A percentile compares a stretch with the other conserved stretches of the same genome.
phyloP scores from a whole-genome alignment of 2,113 vertebrate species.

The Oreamnos americanus region DNA sequence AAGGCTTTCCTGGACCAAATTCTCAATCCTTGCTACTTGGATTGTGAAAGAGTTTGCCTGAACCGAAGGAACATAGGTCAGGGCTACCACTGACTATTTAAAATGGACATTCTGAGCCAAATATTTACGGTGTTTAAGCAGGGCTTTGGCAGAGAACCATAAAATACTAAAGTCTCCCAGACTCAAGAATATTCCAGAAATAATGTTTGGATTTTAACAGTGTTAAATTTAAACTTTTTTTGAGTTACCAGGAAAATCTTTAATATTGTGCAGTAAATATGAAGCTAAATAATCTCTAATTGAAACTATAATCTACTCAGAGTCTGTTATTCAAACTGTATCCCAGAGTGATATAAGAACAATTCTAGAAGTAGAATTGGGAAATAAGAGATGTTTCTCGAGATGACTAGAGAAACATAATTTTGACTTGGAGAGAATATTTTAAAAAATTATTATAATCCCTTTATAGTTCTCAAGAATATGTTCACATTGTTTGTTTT shows the following conservation, averaged over 20 bases:
- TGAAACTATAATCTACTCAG: conserved; percentile 49
- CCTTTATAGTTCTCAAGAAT: conserved; percentile 5
- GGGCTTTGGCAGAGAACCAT: conserved; percentile 72
- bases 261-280: conserved; percentile 21
- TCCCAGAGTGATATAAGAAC: conserved; percentile 50
- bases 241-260: conserved; percentile 65
- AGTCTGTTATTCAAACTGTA: conserved; percentile 41
- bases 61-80: conserved; percentile 69
- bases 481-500: neutral
- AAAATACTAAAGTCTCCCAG: conserved; percentile 79
- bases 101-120: conserved; percentile 74
- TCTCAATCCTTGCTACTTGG: conserved; percentile 66
- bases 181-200: conserved; percentile 74
- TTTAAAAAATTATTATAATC: conserved; percentile 33
- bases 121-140: conserved; percentile 79
- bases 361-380: conserved; percentile 54
- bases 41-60: conserved; percentile 73
- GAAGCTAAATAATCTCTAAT: conserved; percentile 42
- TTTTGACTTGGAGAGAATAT: conserved; percentile 32
- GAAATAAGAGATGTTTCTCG: conserved; percentile 36
- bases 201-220: conserved; percentile 69
- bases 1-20: conserved; percentile 72
- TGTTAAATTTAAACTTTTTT: conserved; percentile 67
- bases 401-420: neutral
- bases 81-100: conserved; percentile 71